Evolutionary conservation across 2,888 invertebrate species (phyloP).

Genomic region (Hirudinaria manillensis): DNA sequence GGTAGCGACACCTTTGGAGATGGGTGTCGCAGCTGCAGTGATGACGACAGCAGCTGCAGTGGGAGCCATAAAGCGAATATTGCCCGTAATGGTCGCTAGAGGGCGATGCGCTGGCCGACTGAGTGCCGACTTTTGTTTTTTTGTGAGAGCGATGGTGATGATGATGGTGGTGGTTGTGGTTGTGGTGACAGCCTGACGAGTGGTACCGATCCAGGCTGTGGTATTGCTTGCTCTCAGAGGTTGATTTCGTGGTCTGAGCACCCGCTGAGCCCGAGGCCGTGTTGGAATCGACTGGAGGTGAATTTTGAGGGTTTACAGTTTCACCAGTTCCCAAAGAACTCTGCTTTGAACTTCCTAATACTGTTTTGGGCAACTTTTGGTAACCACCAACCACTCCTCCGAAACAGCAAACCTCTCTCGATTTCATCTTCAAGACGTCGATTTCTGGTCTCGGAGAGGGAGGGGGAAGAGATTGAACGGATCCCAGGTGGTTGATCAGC

Average conservation of each 20-base stretch:
- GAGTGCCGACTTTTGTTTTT: conserved; percentile 5
- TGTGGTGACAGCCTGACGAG: not conserved
- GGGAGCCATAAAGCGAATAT: not conserved
- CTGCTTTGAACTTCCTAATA: not conserved
- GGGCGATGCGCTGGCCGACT: conserved; percentile 6
- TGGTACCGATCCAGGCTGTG: conserved; percentile 13
- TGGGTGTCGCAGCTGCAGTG: not conserved
- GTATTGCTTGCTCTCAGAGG: not conserved
- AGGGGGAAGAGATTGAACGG: not conserved
- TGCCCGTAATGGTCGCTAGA: not conserved
- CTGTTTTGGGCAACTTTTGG: not conserved
- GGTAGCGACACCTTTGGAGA: not conserved
- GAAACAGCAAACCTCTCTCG: conserved; percentile 3
- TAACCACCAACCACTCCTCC: not conserved
- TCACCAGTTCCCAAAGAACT: not conserved
- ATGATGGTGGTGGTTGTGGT: not conserved
- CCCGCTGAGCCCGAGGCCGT: not conserved
- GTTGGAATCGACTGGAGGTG: not conserved
- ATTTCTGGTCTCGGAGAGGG: not conserved
- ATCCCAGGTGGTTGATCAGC: not conserved
- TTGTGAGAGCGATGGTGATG: conserved; percentile 10
- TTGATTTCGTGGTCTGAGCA: not conserved
- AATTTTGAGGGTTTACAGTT: not conserved
- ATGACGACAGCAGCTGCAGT: conserved; percentile 1
- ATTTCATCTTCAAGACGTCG: not conserved